Conservation (phyloP, 2,888 invertebrate genomes). For the Athalia circularis region DNA sequence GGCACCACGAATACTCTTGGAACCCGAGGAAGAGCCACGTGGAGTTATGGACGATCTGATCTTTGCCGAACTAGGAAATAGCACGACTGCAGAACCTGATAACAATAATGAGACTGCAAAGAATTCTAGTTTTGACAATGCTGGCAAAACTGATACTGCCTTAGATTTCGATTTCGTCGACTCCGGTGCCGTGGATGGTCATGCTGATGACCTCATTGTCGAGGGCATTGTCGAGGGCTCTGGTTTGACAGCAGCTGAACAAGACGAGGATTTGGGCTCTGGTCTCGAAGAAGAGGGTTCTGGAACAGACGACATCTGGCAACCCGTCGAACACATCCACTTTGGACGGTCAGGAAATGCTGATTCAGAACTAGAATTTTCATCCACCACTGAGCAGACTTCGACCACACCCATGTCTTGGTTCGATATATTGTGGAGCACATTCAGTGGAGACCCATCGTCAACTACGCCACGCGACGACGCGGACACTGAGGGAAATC, state of each 20-base stretch:
- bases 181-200: conserved; percentile 6
- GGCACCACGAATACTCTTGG: not conserved
- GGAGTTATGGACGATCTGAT: conserved; percentile 17
- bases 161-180: not conserved
- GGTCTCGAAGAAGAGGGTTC: conserved; percentile 66
- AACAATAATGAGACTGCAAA: conserved; percentile 55
- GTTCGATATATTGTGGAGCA: conserved; percentile 52
- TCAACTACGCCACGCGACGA: conserved; percentile 53
- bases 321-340: conserved; percentile 57
- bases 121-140: conserved; percentile 69
- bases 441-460: conserved; percentile 48
- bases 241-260: conserved; percentile 62
- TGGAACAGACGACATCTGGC: conserved; percentile 54
- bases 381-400: conserved; percentile 26
- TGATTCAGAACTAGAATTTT: conserved; percentile 48
- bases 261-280: conserved; percentile 68
- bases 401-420: conserved; percentile 52
- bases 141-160: conserved; percentile 61
- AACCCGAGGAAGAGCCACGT: not conserved
- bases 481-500: conserved; percentile 54
- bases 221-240: conserved; percentile 72
- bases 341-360: conserved; percentile 54
- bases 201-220: conserved; percentile 40
- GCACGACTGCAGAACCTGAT: conserved; percentile 1
- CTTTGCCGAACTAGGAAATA: not conserved